A percentile compares a stretch with the other conserved stretches of the same genome.
Evolutionary conservation across 2,888 invertebrate species (phyloP).

Genomic region (Andrena bicolor): DNA sequence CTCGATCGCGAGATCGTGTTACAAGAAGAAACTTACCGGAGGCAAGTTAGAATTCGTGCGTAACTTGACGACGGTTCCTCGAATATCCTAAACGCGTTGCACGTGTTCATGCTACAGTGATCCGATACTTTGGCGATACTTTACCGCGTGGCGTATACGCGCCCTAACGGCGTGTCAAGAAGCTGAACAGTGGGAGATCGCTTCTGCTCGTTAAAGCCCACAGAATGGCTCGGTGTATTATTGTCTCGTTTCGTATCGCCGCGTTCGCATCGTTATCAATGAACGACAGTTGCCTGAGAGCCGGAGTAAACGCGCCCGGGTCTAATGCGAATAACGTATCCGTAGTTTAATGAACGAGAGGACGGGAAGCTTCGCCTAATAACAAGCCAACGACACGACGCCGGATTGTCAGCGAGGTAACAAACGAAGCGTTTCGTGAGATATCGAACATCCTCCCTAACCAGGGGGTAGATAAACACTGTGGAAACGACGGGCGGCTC

Average conservation of each 20-base stretch:
- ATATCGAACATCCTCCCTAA: slow-evolving; percentile 27
- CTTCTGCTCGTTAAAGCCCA: not conserved
- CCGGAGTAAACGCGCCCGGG: not conserved
- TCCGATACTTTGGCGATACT: too few species aligned
- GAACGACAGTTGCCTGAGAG: not conserved
- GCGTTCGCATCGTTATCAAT: not conserved
- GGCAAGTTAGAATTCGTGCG: slow-evolving; percentile 26
- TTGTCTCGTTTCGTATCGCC: not conserved
- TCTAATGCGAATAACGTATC: slow-evolving; percentile 1
- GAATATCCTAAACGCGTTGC: not conserved
- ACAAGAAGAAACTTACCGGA: slow-evolving; percentile 26
- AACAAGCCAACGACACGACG: slow-evolving; percentile 11
- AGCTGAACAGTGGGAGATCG: too few species aligned
- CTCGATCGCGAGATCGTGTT: slow-evolving; percentile 15
- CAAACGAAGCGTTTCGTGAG: slow-evolving; percentile 16
- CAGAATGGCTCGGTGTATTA: not conserved
- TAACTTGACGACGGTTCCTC: slow-evolving; percentile 9
- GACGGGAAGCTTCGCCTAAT: slow-evolving; percentile 24
- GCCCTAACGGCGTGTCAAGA: too few species aligned
- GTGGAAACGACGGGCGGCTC: slow-evolving; percentile 14
- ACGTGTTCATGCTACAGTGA: too few species aligned
- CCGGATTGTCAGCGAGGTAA: not conserved
- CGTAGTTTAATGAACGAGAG: slow-evolving; percentile 26
- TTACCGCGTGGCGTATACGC: too few species aligned
- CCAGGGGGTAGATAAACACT: slow-evolving; percentile 32